phyloP scores from a whole-genome alignment of 2,888 invertebrate species.

The Sinelater perroti region DNA sequence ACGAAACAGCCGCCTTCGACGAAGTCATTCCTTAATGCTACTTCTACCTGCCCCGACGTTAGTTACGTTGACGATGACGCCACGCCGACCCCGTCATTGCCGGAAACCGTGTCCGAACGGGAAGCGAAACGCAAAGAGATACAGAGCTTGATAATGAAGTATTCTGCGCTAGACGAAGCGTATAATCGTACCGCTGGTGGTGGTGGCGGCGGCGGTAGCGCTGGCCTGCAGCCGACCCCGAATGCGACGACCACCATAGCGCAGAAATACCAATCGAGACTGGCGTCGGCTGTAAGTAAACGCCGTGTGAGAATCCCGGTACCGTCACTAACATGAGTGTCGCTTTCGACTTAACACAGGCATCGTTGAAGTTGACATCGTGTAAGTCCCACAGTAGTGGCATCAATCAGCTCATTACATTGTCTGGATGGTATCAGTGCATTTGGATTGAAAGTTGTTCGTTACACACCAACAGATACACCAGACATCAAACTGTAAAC shows the following conservation, averaged over 20 bases:
- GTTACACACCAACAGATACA: too few relatives aligned
- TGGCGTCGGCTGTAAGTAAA: constrained; percentile 59
- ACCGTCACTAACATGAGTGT: constrained; percentile 48
- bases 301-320: constrained; percentile 45
- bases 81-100: constrained; percentile 61
- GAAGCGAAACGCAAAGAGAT: constrained; percentile 85
- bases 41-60: constrained; percentile 5
- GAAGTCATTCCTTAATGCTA: not conserved
- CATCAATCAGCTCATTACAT: constrained; percentile 9
- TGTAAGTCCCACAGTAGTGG: constrained; percentile 44
- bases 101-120: constrained; percentile 72
- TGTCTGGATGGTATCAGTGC: too few relatives aligned
- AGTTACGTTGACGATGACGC: constrained; percentile 60
- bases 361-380: constrained; percentile 43
- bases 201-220: too few relatives aligned
- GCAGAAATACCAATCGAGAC: constrained; percentile 54
- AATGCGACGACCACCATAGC: constrained; percentile 54
- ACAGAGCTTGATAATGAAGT: constrained; percentile 82
- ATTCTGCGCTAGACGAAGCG: constrained; percentile 79
- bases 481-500: too few relatives aligned
- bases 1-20: constrained; percentile 14
- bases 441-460: too few relatives aligned
- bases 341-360: constrained; percentile 46
- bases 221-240: constrained; percentile 32
- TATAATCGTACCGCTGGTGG: constrained; percentile 65